Evolutionary conservation across 2,113 vertebrate genomes (phyloP).

Genomic region (Ptyas mucosa): DNA sequence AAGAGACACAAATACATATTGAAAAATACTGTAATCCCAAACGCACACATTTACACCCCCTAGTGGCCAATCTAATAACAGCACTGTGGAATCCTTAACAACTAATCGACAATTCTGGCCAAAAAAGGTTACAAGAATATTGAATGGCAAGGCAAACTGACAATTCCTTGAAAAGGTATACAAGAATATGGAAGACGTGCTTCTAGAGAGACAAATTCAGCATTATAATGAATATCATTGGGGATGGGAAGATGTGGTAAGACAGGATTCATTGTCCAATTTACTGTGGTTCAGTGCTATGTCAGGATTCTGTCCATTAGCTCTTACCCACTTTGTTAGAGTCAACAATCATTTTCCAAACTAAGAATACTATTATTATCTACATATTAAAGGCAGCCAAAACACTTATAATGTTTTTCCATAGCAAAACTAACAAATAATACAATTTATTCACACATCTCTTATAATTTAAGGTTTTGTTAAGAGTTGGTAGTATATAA

Average conservation of each 20-base stretch:
- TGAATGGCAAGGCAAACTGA: neutral
- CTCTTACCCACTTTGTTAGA: neutral
- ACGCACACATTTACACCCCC: slow-evolving; percentile 57
- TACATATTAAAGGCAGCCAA: neutral
- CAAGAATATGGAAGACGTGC: fast-evolving
- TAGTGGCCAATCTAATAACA: slow-evolving; percentile 44
- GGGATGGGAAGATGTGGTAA: neutral
- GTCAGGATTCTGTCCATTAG: neutral
- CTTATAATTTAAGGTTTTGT: neutral
- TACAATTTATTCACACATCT: slow-evolving; percentile 31
- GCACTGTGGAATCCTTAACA: neutral
- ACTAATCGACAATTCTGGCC: neutral
- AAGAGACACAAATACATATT: neutral
- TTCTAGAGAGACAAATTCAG: neutral
- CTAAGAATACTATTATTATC: neutral
- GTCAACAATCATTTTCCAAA: neutral
- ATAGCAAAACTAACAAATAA: neutral
- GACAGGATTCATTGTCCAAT: neutral
- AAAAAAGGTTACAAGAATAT: neutral
- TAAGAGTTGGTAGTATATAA: slow-evolving; percentile 26
- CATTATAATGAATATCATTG: fast-evolving
- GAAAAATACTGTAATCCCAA: slow-evolving; percentile 3
- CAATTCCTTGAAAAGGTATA: neutral
- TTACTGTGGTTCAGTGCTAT: neutral
- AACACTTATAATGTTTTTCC: neutral